phyloP scores from a whole-genome alignment of 2,797 vertebrate genomes.

The Botia kubotai region DNA sequence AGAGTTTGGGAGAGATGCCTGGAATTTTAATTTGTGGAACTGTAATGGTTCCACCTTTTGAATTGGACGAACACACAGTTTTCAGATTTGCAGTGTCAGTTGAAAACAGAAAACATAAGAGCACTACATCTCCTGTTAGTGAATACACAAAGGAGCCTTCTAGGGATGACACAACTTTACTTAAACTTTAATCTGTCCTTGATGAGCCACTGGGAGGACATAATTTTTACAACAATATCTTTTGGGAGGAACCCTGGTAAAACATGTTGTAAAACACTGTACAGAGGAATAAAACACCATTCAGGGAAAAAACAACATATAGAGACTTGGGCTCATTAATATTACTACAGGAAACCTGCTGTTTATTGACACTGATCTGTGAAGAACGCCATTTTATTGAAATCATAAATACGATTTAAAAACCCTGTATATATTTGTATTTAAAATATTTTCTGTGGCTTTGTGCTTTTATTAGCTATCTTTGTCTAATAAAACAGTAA shows the following conservation, averaged over 20 bases:
- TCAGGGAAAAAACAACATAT: neutral
- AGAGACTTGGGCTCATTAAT: neutral
- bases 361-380: neutral
- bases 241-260: constrained; percentile 25
- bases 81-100: neutral
- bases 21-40: constrained; percentile 1
- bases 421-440: too few relatives aligned
- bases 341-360: neutral
- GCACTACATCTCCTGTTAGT: neutral
- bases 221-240: constrained; percentile 25
- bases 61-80: neutral
- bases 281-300: constrained; percentile 41
- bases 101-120: constrained; percentile 1
- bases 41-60: neutral
- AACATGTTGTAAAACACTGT: constrained; percentile 49
- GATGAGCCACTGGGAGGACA: constrained; percentile 8
- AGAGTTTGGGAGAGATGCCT: neutral
- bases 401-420: neutral
- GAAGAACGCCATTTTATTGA: neutral
- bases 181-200: neutral
- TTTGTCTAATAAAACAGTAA: too few relatives aligned
- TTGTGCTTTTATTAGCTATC: too few relatives aligned
- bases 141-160: constrained; percentile 4
- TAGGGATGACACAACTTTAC: neutral
- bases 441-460: too few relatives aligned